These are phyloP conservation scores for Brenthis daphne DNA, from an alignment of 2,888 invertebrate species.

Conservation along the genomic window DNA sequence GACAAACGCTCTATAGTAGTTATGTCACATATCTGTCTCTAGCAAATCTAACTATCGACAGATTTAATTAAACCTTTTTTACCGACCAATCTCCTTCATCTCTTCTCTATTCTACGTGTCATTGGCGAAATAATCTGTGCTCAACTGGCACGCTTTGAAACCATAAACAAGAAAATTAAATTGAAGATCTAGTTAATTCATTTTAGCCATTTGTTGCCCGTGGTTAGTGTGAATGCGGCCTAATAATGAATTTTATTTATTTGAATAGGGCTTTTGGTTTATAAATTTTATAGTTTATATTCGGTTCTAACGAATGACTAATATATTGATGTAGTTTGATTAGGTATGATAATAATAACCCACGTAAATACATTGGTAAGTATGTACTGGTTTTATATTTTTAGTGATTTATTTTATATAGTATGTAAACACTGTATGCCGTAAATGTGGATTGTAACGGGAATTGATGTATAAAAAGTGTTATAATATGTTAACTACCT, in stretches of 20 bases:
- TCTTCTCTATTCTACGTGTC: no score
- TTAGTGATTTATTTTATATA: constrained; percentile 1
- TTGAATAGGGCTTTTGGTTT: background rate
- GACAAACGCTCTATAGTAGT: no score
- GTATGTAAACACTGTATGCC: background rate
- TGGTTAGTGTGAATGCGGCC: background rate
- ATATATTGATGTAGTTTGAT: background rate
- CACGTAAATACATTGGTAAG: constrained; percentile 16
- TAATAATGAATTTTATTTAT: background rate
- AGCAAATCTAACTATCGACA: no score
- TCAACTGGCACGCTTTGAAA: no score
- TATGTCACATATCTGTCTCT: no score
- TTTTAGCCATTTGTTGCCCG: background rate
- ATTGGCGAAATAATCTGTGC: no score
- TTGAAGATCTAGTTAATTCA: no score
- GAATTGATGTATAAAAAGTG: no score
- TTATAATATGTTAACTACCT: no score
- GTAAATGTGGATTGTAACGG: background rate
- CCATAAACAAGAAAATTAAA: no score
- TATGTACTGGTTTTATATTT: background rate
- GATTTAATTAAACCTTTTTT: no score
- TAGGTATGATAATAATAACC: constrained; percentile 5
- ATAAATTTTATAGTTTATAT: constrained; percentile 2
- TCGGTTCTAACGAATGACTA: background rate
- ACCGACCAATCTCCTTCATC: no score